These are phyloP conservation scores for Andrena flavipes DNA, from an alignment of 2,888 invertebrate genomes.

Conservation along the genomic window DNA sequence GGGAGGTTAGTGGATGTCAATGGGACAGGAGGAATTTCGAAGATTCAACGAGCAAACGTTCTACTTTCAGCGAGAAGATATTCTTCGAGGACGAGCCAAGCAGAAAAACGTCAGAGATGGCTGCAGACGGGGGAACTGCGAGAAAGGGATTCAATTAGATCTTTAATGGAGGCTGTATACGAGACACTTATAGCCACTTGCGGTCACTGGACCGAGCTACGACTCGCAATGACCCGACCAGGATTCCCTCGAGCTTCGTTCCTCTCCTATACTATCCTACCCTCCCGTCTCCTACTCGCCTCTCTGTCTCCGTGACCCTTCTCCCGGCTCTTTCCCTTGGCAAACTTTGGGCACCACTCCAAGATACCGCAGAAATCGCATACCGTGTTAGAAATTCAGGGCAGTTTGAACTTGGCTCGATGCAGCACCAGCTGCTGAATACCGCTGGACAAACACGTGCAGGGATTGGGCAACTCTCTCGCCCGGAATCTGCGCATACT, in stretches of 20 bases:
- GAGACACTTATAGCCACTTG: conserved; percentile 76
- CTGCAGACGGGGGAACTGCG: conserved; percentile 12
- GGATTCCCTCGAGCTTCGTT: conserved; percentile 58
- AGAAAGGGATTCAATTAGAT: conserved; percentile 67
- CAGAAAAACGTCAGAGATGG: neutral
- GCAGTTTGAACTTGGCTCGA: conserved; percentile 60
- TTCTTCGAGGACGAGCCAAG: neutral
- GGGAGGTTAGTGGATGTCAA: too few species aligned
- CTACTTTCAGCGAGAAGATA: neutral
- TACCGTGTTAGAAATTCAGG: conserved; percentile 68
- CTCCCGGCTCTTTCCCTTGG: conserved; percentile 32
- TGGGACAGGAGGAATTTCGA: too few species aligned
- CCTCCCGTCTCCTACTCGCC: neutral
- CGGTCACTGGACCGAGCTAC: conserved; percentile 75
- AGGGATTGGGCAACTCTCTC: conserved; percentile 8
- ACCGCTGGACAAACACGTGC: conserved; percentile 37
- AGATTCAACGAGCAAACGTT: neutral
- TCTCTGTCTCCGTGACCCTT: neutral
- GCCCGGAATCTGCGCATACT: conserved; percentile 24
- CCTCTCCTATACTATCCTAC: neutral
- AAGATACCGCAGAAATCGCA: conserved; percentile 65
- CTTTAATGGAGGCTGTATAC: conserved; percentile 67
- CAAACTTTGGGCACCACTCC: conserved; percentile 61
- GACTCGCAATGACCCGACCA: conserved; percentile 74
- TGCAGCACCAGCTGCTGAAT: conserved; percentile 50